These are phyloP conservation scores for Euwallacea similis DNA, from an alignment of 1,140 invertebrate genomes.

Conservation along the genomic window DNA sequence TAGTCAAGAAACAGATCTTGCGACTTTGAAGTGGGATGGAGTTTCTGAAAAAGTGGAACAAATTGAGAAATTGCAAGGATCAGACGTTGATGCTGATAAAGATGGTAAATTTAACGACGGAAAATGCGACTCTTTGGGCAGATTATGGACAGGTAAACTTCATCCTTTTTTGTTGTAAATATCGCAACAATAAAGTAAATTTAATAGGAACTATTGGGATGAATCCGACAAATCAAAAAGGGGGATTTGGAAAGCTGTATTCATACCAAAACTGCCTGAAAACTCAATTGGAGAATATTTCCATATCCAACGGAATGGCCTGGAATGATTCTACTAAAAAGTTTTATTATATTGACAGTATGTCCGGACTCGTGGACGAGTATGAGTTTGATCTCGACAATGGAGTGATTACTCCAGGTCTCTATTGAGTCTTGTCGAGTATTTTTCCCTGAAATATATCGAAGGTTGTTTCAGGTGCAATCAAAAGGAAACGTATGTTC, in stretches of 20 bases:
- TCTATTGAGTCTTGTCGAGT: not conserved
- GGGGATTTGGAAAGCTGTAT: conserved; percentile 38
- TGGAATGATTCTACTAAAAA: conserved; percentile 70
- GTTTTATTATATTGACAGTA: conserved; percentile 77
- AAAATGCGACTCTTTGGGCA: conserved; percentile 77
- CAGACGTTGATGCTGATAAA: conserved; percentile 50
- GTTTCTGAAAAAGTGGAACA: conserved; percentile 42
- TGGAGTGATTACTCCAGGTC: conserved; percentile 65
- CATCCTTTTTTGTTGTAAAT: conserved; percentile 38
- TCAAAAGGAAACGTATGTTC: conserved; percentile 42
- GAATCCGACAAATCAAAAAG: conserved; percentile 37
- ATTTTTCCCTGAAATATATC: not conserved
- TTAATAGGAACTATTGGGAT: conserved; percentile 45
- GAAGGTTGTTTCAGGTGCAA: not conserved
- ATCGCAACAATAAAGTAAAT: conserved; percentile 43
- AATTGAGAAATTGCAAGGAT: conserved; percentile 35
- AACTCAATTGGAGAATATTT: conserved; percentile 49
- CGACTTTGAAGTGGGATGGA: conserved; percentile 69
- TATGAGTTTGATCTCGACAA: conserved; percentile 75
- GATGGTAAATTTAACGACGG: conserved; percentile 79
- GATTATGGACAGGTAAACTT: conserved; percentile 62
- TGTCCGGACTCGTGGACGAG: conserved; percentile 63
- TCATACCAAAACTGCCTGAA: conserved; percentile 31
- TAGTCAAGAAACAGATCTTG: conserved; percentile 61
- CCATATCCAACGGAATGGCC: conserved; percentile 79